Evolutionary conservation across 64 coral and sea anemone genomes (phyloP).

Genomic region (Hydrozoanthus tunicans): DNA sequence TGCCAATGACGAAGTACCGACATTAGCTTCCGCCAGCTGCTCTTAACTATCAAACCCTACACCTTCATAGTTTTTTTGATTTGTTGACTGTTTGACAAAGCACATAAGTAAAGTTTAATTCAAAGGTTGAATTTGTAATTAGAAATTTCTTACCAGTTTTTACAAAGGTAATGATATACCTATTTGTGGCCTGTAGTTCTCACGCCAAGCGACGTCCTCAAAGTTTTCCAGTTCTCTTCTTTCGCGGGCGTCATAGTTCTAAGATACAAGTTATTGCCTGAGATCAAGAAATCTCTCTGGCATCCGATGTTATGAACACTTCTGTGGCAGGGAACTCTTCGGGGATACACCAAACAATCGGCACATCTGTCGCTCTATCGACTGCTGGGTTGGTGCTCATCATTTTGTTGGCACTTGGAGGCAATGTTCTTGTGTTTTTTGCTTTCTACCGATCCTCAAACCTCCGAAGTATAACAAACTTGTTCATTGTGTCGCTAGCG

Average conservation of each 20-base stretch:
- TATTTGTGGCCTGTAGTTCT: neutral
- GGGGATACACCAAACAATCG: neutral
- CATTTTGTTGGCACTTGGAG: constrained; percentile 63
- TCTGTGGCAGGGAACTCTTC: neutral
- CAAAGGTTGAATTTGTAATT: constrained; percentile 15
- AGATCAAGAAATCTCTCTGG: neutral
- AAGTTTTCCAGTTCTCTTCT: neutral
- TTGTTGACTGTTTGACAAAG: constrained; percentile 11
- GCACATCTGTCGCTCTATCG: constrained; percentile 7
- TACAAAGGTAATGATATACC: neutral
- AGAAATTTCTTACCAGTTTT: constrained; percentile 27
- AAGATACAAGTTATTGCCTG: neutral
- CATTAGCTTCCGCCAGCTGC: constrained; percentile 16
- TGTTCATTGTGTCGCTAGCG: constrained; percentile 84
- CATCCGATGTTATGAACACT: constrained; percentile 21
- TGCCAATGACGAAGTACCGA: neutral
- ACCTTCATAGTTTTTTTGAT: constrained; percentile 38
- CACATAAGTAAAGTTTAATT: constrained; percentile 3
- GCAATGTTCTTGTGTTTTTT: constrained; percentile 73
- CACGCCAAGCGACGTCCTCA: neutral
- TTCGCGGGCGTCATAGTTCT: neutral
- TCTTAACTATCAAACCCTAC: constrained; percentile 6
- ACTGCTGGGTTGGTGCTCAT: constrained; percentile 60
- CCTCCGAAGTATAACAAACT: constrained; percentile 68
- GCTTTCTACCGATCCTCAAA: constrained; percentile 86